Conservation (phyloP, 2,113 vertebrate species). For the Cryptotis parvus region DNA sequence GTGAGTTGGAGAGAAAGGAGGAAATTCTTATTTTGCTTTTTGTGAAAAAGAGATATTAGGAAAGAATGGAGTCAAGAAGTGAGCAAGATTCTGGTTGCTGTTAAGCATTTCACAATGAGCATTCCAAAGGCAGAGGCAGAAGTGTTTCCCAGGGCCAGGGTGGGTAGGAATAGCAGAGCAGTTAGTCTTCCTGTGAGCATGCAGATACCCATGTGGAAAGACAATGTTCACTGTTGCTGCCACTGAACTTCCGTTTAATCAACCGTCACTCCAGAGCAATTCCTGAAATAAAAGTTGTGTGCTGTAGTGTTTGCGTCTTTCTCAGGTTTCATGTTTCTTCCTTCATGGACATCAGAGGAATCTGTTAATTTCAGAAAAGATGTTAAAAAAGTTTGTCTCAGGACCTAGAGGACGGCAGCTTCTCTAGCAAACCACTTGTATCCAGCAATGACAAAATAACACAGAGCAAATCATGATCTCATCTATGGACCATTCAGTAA, state of each 20-base stretch:
- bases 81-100: background rate
- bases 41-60: background rate
- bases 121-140: background rate
- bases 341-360: background rate
- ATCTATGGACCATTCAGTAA: background rate
- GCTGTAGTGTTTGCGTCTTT: background rate
- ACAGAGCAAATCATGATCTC: background rate
- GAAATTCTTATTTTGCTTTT: background rate
- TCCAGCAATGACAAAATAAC: background rate
- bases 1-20: background rate
- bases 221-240: too few relatives aligned
- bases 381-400: background rate
- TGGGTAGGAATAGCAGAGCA: too few relatives aligned
- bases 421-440: background rate
- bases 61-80: background rate
- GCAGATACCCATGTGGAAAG: too few relatives aligned
- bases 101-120: background rate
- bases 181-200: too few relatives aligned
- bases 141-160: too few relatives aligned
- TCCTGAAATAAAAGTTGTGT: background rate
- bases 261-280: background rate
- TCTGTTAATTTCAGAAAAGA: background rate
- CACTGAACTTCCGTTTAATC: too few relatives aligned
- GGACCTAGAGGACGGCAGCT: background rate
- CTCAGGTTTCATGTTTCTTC: background rate